phyloP scores from a whole-genome alignment of 2,888 invertebrate species.

The Deilephila porcellus region DNA sequence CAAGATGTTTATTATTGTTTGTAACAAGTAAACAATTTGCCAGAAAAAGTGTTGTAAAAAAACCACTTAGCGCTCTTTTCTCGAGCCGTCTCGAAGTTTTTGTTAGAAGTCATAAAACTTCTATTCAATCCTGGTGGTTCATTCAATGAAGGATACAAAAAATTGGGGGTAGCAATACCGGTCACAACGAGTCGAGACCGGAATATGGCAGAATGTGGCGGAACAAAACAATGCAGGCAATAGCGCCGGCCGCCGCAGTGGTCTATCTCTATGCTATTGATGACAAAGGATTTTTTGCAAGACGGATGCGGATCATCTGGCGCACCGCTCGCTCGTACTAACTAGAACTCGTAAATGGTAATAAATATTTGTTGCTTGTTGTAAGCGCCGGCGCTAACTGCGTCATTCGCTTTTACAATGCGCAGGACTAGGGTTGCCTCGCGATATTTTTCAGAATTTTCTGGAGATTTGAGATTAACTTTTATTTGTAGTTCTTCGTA shows the following conservation, averaged over 20 bases:
- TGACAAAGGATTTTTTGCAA: slow-evolving; percentile 6
- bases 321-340: not conserved
- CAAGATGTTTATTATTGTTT: not conserved
- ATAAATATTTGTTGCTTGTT: slow-evolving; percentile 9
- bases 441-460: too few relatives aligned
- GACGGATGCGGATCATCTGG: slow-evolving; percentile 13
- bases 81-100: not conserved
- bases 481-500: too few relatives aligned
- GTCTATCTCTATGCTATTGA: not conserved
- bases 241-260: not conserved
- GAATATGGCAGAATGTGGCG: not conserved
- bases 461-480: too few relatives aligned
- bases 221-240: not conserved
- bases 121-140: not conserved
- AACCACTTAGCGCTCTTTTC: not conserved
- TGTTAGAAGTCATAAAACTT: not conserved
- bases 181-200: not conserved
- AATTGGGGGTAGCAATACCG: too few relatives aligned
- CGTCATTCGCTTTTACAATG: slow-evolving; percentile 21
- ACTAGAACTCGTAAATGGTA: slow-evolving; percentile 18
- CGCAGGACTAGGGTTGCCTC: slow-evolving; percentile 9
- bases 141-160: not conserved
- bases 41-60: not conserved
- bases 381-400: slow-evolving; percentile 29
- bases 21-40: not conserved